Base-by-base conservation (phyloP, 2,888 invertebrate species). In the Leptura quadrifasciata region DNA sequence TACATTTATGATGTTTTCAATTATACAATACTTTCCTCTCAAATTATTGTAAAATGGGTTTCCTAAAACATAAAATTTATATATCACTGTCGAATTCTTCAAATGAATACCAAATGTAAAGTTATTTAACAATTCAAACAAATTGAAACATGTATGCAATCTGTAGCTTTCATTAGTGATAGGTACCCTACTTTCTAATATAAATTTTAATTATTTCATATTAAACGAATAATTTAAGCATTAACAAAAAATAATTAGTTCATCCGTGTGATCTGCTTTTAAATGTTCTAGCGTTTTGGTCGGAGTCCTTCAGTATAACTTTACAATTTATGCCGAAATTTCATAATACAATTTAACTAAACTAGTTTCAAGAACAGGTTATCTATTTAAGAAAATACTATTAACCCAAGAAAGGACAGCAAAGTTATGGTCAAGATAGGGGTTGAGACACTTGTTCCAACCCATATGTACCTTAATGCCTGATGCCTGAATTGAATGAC, bases 371-470 rank as follows among this genome's bases (percentile, higher is more conserved):
- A 76, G 79, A 79, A 80, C 79, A 80, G 80, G 81, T 81, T 81
- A 82, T 70, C 75, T 73, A 76, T 72, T 80, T 79, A 71, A 79
- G 79, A 75, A 76, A 79, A 79, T 69, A 69, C 61, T 67, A 77
- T 77, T 72, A 73, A 74, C 77, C 78, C 70, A 75, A 81, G 77
- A 74, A 79, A 74, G 80, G 80, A 75, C 75, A 81, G 78, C 21
- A 80, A 78, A 80, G 80, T 82, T 80, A 79, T 81, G 81, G 80
- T 81, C 82, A 81, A 81, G 81, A 78, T 81, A 75, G 80, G 78
- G 81, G 74, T 81, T 78, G 81, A 77, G 73, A 80, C 80, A 81
- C 80, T 82, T 80, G 78, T 80, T 78, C 72, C 73, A 71, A 74
- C 61, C 73, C 39, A 68, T 31, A 64, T 24, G 61, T 74, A 72